Evolutionary conservation across 2,113 vertebrate genomes (phyloP), one percentile per base, ranked within the genome.

Genomic region (Naja naja): DNA sequence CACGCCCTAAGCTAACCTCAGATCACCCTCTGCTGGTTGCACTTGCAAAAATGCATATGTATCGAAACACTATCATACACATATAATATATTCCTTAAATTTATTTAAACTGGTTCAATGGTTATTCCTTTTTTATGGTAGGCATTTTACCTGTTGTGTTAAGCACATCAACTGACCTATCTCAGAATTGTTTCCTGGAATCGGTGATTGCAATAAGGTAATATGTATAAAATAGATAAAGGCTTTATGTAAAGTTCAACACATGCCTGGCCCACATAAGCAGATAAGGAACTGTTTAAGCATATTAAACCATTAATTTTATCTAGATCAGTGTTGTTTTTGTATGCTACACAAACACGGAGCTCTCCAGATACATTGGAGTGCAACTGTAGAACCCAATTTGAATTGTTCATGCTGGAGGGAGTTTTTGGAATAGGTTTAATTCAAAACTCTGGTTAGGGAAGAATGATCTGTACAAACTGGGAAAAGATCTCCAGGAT

Each of bases 21-120:
- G 54, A 85, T 18, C 60, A 56, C 93, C 93, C 93, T 91, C 93
- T 93, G 88, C 86, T 93, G 90, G 90, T 93, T 60, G 87, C 45
- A 16, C 14, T 87, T 81, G 34, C 34, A 81, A 81, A 81, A 81
- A 43, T 43, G 18, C 34, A 43, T 81, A 20, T 81, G 20, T 74
- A 74, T 74, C 14, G 2, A 54, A 55, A 53, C 30, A 20, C 55
- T 22, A 11, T 43, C 34, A 5, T 87, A 87, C 18, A 39, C 47
- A 53, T 11, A 74, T 39, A 81, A 81, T 81, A 6, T 81, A 9
- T 81, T 81, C 69, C 18, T 39, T 81, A 9, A 14, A 25, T 87
- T 14, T 5, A 54, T 85, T 27, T 20, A 55, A 27, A n/a, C 6
- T 54, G 16, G 27, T 53, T n/a, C 30, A 52, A n/a, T 25, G 43